Evolutionary conservation across 2,113 vertebrate species (phyloP).

Genomic region (Rallus limicola): DNA sequence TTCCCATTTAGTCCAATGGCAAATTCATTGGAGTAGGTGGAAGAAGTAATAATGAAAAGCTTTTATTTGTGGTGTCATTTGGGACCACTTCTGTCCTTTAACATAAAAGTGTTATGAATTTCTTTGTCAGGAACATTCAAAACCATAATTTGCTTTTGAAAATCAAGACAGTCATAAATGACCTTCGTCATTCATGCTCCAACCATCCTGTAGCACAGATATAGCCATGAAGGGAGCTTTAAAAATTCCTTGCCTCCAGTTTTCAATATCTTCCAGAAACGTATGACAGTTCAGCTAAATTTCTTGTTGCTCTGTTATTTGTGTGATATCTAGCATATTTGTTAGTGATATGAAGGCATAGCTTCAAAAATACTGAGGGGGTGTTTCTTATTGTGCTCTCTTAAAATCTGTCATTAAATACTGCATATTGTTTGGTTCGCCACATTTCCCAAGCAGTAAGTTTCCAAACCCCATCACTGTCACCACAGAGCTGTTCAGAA

Average conservation of each 20-base stretch:
- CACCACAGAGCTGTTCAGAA: neutral
- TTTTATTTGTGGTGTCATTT: constrained; percentile 25
- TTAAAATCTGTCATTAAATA: neutral
- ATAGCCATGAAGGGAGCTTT: neutral
- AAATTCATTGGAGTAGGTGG: neutral
- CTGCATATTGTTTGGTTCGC: neutral
- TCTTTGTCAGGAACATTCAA: neutral
- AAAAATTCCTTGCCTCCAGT: neutral
- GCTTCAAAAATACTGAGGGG: neutral
- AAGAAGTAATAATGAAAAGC: neutral
- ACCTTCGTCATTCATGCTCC: neutral
- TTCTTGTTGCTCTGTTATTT: neutral
- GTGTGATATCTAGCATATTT: neutral
- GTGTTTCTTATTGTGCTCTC: neutral
- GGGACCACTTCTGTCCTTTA: neutral
- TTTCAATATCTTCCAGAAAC: neutral
- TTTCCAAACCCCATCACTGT: neutral
- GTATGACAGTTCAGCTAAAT: neutral
- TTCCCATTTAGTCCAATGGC: neutral
- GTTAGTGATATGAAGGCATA: neutral
- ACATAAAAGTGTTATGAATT: neutral
- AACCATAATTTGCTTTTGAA: constrained; percentile 18
- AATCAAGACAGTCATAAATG: neutral
- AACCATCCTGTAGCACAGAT: neutral
- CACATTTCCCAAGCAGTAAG: neutral